Base-by-base conservation (phyloP, 2,113 vertebrate genomes). In the Lagopus muta region DNA sequence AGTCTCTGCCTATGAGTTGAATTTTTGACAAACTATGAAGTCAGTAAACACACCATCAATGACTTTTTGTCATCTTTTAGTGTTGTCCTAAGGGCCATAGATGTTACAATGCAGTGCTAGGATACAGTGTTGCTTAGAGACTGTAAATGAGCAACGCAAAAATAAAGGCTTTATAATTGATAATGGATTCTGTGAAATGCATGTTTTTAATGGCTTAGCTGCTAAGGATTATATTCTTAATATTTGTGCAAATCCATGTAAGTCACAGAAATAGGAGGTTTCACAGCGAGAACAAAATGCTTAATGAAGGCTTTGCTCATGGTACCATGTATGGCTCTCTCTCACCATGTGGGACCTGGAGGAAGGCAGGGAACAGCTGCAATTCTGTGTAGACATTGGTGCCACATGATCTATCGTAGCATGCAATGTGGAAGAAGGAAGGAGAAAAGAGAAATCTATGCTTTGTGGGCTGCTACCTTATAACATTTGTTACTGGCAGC, bases 281-380 rank as follows among this genome's bases (percentile, higher is more conserved):
- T 78, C 34, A 24, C 54, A 22, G 22, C 27, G 11, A 17, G 42
- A 28, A n/a, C 79, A 60, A 8, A 73, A 20, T 2, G 21, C 24
- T 40, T 27, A 2, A 8, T 1, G 6, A 40, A 21, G 50, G 4
- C n/a, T 25, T 24, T 0, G 2, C 73, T 55, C 8, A 6, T 8
- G 30, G 40, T 27, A 40, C 52, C 15, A 8, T 2, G 4, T 19
- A 1, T 14, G 42, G 25, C 6, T 36, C 7, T 38, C 73, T 36
- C 58, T 75, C 18, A 40, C 30, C 21, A 22, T 13, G 0, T 8
- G 42, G 57, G 57, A 19, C 13, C 13, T 0, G 57, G 45, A 88
- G 80, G 60, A 73, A 72, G 57, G 47, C 48, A n/a, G 57, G 75
- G 62, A 57, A 21, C 36, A 34, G 19, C 72, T 67, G 71, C 66